Evolutionary conservation across 2,113 vertebrate species (phyloP).

Genomic region (Lanius collurio): DNA sequence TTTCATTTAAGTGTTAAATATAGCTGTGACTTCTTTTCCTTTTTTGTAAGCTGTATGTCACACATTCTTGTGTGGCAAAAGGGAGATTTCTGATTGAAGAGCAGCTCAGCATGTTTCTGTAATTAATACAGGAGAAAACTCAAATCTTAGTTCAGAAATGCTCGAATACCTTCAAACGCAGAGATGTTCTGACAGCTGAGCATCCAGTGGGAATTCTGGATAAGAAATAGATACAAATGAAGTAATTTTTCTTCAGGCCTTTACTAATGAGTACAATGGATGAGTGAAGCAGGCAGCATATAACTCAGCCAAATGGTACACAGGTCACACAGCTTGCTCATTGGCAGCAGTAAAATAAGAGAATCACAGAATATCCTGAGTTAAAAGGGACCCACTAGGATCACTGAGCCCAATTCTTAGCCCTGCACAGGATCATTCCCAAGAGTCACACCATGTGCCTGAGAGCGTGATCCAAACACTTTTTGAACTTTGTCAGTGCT

Average conservation of each 20-base stretch:
- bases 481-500: not conserved
- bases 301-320: constrained; percentile 6
- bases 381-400: not conserved
- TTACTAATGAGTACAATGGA: constrained; percentile 41
- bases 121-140: constrained; percentile 37
- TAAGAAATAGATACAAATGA: constrained; percentile 18
- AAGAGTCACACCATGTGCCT: not conserved
- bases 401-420: not conserved
- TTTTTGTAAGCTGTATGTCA: not conserved
- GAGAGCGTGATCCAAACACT: not conserved
- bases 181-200: constrained; percentile 19
- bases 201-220: constrained; percentile 23
- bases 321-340: not conserved
- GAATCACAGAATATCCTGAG: not conserved
- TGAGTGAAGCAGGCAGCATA: not conserved
- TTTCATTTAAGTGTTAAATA: constrained; percentile 7
- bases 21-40: not conserved
- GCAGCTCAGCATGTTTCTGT: constrained; percentile 7
- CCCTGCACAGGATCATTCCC: not conserved
- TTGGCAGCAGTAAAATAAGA: not conserved
- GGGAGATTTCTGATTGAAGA: constrained; percentile 12
- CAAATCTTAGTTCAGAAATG: constrained; percentile 18
- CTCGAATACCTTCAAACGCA: not conserved
- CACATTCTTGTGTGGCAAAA: not conserved
- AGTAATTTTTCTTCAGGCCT: constrained; percentile 4